phyloP scores from a whole-genome alignment of 2,888 invertebrate species.

The Melolontha melolontha region DNA sequence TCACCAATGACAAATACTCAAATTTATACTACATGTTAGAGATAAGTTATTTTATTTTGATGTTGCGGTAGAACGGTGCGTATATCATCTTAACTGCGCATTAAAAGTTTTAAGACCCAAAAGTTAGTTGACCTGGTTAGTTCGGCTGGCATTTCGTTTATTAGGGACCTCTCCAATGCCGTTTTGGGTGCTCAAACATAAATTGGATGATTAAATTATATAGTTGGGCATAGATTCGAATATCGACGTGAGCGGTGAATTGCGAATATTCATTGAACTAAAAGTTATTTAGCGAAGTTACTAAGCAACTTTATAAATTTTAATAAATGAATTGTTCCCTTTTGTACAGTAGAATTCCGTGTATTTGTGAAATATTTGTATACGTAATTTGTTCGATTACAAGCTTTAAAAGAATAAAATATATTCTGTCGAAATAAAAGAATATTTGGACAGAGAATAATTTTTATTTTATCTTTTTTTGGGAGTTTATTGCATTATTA shows the following conservation, averaged over 20 bases:
- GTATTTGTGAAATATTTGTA: too few species aligned
- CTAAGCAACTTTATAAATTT: slow-evolving; percentile 15
- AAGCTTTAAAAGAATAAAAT: too few species aligned
- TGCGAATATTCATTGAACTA: slow-evolving; percentile 32
- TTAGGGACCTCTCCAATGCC: slow-evolving; percentile 31
- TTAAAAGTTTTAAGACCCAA: slow-evolving; percentile 28
- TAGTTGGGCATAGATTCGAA: slow-evolving; percentile 37
- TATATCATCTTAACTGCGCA: slow-evolving; percentile 35
- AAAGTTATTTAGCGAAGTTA: slow-evolving; percentile 27
- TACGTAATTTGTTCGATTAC: too few species aligned
- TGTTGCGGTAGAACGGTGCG: background rate
- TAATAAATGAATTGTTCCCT: background rate
- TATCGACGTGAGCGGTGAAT: slow-evolving; percentile 29
- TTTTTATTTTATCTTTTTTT: too few species aligned
- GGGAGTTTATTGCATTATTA: too few species aligned
- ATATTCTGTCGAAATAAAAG: too few species aligned
- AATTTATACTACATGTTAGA: too few species aligned
- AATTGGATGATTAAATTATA: slow-evolving; percentile 37
- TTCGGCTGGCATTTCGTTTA: slow-evolving; percentile 22
- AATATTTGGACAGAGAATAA: too few species aligned
- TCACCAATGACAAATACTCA: too few species aligned
- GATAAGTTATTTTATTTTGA: too few species aligned
- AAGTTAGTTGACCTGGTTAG: slow-evolving; percentile 26
- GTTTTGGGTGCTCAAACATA: slow-evolving; percentile 22
- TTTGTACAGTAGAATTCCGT: too few species aligned